phyloP scores from a whole-genome alignment of 2,113 vertebrate genomes.

The Azemiops feae region DNA sequence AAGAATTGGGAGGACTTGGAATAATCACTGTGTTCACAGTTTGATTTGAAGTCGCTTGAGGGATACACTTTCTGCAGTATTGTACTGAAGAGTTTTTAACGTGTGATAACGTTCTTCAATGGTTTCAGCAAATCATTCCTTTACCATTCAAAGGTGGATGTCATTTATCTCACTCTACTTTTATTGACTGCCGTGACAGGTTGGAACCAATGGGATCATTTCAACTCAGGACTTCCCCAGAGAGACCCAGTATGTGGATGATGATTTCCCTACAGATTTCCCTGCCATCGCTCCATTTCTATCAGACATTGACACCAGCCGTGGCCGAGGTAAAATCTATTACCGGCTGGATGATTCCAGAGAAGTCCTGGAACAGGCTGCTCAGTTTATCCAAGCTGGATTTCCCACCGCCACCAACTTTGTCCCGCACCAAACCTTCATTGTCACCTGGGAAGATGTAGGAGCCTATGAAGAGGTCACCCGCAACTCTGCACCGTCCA shows the following conservation, averaged over 20 bases:
- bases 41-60: not conserved
- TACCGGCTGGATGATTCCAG: constrained; percentile 83
- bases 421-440: constrained; percentile 75
- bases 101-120: not conserved
- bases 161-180: not conserved
- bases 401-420: constrained; percentile 78
- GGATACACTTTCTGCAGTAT: not conserved
- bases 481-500: constrained; percentile 60
- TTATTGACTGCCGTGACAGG: constrained; percentile 64
- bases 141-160: not conserved
- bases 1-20: not conserved
- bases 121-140: not conserved
- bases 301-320: constrained; percentile 90
- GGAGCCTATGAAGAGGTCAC: constrained; percentile 80
- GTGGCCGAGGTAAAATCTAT: constrained; percentile 80
- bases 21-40: not conserved
- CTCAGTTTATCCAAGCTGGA: constrained; percentile 75
- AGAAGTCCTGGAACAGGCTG: constrained; percentile 69
- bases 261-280: constrained; percentile 93
- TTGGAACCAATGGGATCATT: constrained; percentile 96
- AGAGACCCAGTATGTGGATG: constrained; percentile 97
- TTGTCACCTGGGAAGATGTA: constrained; percentile 91
- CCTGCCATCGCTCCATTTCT: constrained; percentile 91
- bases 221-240: constrained; percentile 92
- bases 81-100: not conserved